Evolutionary conservation across 2,888 invertebrate species (phyloP), one percentile per base, ranked within the genome.

Genomic region (Megalurothrips usitatus): DNA sequence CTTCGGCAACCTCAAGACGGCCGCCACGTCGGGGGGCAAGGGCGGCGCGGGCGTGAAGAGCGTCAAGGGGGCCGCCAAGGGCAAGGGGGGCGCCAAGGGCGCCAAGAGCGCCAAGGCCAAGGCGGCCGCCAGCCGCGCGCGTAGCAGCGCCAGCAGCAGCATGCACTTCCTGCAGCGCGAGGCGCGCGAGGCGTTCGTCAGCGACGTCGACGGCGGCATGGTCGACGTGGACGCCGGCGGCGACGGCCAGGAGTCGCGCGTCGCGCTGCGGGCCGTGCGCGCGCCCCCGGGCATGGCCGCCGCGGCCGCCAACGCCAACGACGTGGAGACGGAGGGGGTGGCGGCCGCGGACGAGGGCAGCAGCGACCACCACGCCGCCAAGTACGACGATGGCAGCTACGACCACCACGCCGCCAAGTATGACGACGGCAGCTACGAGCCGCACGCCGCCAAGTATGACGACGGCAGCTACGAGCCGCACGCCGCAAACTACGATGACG

Each of bases 101-200:
- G 17, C 11, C 14, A 6, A 14, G 58, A 14, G n/a, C 19, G 58
- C 58, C 19, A 58, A n/a, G 6, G 58, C 19, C 19, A 58, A 58
- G 58, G 58, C 58, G 19, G 58, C n/a, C 0, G 58, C 19, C 58
- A n/a, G 58, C 6, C 68, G 68, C 10, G 68, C 68, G 68, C 68
- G 68, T 26, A 75, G 68, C 68, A 75, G 68, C 68, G 68, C 68
- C 23, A 75, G 68, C 68, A 26, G 8, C 68, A 75, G 68, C 68
- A 75, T 75, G 68, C 68, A 75, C 68, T 75, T 26, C 68, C 26
- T 75, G 68, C 68, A 75, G 68, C 68, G 68, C 26, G 68, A 75
- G 68, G 68, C 68, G 68, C 68, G 68, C 26, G 11, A 75, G 26
- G 68, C 68, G 23, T 75, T 75, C 68, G 68, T 75, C 68, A 75